A percentile compares a stretch with the other conserved stretches of the same genome.
Conservation (phyloP, 1,140 invertebrate genomes). For the Manduca sexta region DNA sequence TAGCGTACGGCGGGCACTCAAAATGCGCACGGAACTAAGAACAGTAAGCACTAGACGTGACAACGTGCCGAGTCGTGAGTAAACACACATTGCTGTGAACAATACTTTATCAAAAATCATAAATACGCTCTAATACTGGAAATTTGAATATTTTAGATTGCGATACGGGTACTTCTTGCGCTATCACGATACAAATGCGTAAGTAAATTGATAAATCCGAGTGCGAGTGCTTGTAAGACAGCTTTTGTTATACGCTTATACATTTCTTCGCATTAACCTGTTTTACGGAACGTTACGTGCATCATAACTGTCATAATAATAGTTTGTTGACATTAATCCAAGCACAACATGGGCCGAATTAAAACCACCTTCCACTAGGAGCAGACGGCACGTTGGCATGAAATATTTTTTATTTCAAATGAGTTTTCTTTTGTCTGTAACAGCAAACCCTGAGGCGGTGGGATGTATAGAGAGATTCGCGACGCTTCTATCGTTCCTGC, state of each 20-base stretch:
- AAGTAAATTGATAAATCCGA: slow-evolving; percentile 40
- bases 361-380: slow-evolving; percentile 1
- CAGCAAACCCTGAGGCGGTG: slow-evolving; percentile 74
- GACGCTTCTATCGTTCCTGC: slow-evolving; percentile 83
- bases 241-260: slow-evolving; percentile 16
- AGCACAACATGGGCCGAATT: slow-evolving; percentile 2
- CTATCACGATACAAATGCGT: slow-evolving; percentile 69
- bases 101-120: slow-evolving; percentile 9
- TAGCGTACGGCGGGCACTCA: slow-evolving; percentile 16
- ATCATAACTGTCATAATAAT: slow-evolving; percentile 5
- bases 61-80: slow-evolving; percentile 64
- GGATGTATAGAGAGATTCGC: slow-evolving; percentile 87
- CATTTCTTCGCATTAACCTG: slow-evolving; percentile 11
- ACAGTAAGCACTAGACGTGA: slow-evolving; percentile 56
- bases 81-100: slow-evolving; percentile 24
- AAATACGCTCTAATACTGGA: slow-evolving; percentile 29
- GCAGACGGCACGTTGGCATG: neutral
- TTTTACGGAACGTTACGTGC: slow-evolving; percentile 1
- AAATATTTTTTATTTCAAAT: neutral
- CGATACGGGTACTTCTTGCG: slow-evolving; percentile 66
- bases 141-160: slow-evolving; percentile 62
- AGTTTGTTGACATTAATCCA: slow-evolving; percentile 8
- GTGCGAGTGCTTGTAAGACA: slow-evolving; percentile 14
- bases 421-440: slow-evolving; percentile 20
- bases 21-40: slow-evolving; percentile 55